Evolutionary conservation across 2,797 vertebrate species (phyloP).

Genomic region (Sparus aurata): DNA sequence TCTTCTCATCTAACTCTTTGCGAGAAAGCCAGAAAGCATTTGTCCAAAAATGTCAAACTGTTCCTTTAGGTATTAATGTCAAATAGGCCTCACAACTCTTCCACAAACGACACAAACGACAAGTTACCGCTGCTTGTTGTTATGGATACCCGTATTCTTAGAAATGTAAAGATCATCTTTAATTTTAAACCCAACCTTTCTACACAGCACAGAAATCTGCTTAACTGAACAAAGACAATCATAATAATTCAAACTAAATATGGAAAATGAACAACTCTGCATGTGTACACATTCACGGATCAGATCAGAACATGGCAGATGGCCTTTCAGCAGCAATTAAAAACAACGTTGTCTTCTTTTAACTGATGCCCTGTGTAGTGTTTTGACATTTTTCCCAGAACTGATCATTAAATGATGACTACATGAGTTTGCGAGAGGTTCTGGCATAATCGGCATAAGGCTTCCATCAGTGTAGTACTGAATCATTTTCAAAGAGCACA

Average conservation of each 20-base stretch:
- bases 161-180: neutral
- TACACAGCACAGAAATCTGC: neutral
- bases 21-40: neutral
- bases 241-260: neutral
- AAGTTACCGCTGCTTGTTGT: neutral
- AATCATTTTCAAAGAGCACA: conserved; percentile 23
- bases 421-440: conserved; percentile 11
- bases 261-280: conserved; percentile 9
- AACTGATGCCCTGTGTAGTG: neutral
- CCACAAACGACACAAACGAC: neutral
- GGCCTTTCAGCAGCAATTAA: conserved; percentile 2
- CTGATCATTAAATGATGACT: neutral
- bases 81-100: neutral
- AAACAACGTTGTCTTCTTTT: conserved; percentile 5
- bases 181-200: neutral
- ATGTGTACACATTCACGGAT: conserved; percentile 3
- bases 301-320: conserved; percentile 6
- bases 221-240: conserved; percentile 9
- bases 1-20: neutral
- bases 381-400: conserved; percentile 36
- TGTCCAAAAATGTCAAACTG: neutral
- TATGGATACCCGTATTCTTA: conserved; percentile 1
- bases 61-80: neutral
- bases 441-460: neutral
- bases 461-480: conserved; percentile 2